Evolutionary conservation across 2,888 invertebrate species (phyloP).

Genomic region (Aphidoletes aphidimyza): DNA sequence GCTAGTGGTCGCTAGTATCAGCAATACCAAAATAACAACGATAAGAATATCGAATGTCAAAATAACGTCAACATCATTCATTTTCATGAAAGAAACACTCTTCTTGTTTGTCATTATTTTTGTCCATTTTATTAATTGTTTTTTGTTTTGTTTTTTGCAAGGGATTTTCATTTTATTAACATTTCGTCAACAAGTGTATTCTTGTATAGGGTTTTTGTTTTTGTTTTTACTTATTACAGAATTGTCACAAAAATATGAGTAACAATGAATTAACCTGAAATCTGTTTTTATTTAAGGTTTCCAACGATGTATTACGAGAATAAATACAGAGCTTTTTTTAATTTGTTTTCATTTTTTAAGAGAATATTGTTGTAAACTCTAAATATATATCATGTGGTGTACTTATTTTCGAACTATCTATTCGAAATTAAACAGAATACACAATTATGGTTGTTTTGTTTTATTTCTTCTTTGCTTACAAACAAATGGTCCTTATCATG

Average conservation of each 20-base stretch:
- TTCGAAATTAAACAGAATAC: no score
- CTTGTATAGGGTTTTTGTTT: no score
- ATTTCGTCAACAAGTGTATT: conserved; percentile 24
- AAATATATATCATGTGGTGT: neutral
- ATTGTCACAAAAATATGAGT: conserved; percentile 41
- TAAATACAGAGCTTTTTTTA: conserved; percentile 18
- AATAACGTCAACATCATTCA: neutral
- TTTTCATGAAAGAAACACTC: neutral
- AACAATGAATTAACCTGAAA: conserved; percentile 13
- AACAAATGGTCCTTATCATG: neutral
- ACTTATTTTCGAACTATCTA: no score
- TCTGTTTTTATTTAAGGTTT: neutral
- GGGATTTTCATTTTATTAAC: conserved; percentile 38
- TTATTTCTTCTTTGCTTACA: neutral
- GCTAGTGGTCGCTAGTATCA: conserved; percentile 29
- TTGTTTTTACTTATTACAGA: neutral
- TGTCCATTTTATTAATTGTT: neutral
- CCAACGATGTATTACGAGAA: conserved; percentile 19
- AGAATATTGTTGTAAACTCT: neutral
- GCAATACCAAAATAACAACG: neutral
- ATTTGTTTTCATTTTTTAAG: neutral
- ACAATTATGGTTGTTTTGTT: neutral
- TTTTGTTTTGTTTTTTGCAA: neutral
- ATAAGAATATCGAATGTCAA: neutral
- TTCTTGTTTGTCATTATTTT: neutral